phyloP scores from a whole-genome alignment of 1,140 invertebrate species.

The Phthorimaea operculella region DNA sequence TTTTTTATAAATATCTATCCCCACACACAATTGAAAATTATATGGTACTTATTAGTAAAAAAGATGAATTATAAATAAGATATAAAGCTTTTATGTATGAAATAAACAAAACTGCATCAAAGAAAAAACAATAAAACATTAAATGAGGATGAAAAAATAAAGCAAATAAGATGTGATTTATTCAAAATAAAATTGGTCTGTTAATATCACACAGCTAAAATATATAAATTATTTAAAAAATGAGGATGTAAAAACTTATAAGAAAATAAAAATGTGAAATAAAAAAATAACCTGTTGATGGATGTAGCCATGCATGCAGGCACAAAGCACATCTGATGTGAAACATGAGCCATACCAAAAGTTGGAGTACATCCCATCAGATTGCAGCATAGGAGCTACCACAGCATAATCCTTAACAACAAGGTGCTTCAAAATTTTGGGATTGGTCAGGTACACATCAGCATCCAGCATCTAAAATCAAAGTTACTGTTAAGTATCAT shows the following conservation, averaged over 20 bases:
- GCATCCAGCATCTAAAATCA: conserved; percentile 85
- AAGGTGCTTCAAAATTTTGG: conserved; percentile 75
- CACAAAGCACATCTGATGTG: background rate
- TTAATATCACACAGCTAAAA: too few relatives aligned
- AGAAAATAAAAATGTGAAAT: background rate
- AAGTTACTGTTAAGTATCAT: conserved; percentile 18
- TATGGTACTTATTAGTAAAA: too few relatives aligned
- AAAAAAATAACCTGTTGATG: background rate
- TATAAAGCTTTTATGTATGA: too few relatives aligned
- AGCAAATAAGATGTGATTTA: too few relatives aligned
- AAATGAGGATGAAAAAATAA: too few relatives aligned
- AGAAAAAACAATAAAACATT: too few relatives aligned
- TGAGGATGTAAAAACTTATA: conserved; percentile 2
- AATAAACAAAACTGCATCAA: too few relatives aligned
- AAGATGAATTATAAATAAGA: too few relatives aligned
- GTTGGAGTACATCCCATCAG: conserved; percentile 92
- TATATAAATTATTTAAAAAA: too few relatives aligned
- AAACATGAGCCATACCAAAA: conserved; percentile 77
- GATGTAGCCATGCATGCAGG: background rate
- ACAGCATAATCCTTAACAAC: conserved; percentile 74
- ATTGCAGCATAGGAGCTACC: conserved; percentile 86
- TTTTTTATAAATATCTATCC: too few relatives aligned
- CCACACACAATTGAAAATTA: too few relatives aligned
- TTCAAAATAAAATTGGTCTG: too few relatives aligned
- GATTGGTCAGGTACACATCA: conserved; percentile 86